These are phyloP conservation scores for Puma concolor DNA, from an alignment of 2,113 vertebrate species.

Conservation along the genomic window DNA sequence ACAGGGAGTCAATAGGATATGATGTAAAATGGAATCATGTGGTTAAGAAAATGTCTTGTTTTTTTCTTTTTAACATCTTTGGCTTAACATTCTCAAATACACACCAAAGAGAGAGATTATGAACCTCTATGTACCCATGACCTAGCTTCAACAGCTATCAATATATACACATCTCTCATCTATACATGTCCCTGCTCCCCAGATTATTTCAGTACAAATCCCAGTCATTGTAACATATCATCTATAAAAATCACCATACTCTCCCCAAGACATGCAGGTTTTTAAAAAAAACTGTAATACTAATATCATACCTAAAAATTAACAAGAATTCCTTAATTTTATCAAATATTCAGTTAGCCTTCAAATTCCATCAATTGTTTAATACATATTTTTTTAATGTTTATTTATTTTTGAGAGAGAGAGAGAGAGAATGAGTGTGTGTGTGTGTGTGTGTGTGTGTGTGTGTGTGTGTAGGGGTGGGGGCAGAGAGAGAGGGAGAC, in stretches of 20 bases:
- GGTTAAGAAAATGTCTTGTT: not conserved
- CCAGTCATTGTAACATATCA: not conserved
- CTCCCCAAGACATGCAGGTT: not conserved
- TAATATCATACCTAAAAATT: not conserved
- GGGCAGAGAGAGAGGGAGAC: too few species aligned
- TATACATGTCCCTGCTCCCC: not conserved
- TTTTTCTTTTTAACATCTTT: not conserved
- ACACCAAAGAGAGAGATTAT: not conserved
- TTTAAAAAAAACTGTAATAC: not conserved
- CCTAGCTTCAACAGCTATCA: not conserved
- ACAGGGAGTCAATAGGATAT: not conserved
- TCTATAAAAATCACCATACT: not conserved
- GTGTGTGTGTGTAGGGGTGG: too few species aligned
- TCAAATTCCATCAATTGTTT: not conserved
- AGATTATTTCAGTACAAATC: not conserved
- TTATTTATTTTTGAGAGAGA: not conserved
- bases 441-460: too few species aligned
- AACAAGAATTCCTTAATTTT: not conserved
- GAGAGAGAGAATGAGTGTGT: not conserved
- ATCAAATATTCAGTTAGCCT: not conserved
- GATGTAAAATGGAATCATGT: conserved; percentile 6
- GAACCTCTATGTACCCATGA: not conserved
- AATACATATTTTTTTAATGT: not conserved
- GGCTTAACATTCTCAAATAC: not conserved
- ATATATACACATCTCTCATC: not conserved